Conservation (phyloP, 2,797 vertebrate species). For the Phyllotis vaccarum region DNA sequence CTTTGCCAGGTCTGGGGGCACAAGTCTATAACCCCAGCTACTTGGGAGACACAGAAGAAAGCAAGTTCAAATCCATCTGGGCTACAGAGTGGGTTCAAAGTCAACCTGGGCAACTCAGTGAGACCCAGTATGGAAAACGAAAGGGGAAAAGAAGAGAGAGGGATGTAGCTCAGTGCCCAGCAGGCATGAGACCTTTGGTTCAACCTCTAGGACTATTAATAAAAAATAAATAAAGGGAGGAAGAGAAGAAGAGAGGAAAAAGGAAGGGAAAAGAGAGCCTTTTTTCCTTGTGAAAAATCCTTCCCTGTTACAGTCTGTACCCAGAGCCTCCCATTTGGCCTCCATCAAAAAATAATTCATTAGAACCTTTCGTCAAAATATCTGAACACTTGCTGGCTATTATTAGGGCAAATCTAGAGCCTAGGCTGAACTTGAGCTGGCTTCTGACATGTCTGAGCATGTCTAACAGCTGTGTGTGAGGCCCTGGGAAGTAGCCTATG, state of each 20-base stretch:
- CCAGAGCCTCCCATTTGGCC: background rate
- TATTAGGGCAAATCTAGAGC: background rate
- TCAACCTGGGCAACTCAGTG: background rate
- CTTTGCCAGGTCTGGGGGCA: background rate
- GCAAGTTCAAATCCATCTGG: background rate
- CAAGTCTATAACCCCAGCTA: background rate
- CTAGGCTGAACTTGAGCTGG: background rate
- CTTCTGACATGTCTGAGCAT: background rate
- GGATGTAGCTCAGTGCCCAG: background rate
- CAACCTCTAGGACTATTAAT: background rate
- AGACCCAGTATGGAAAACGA: background rate
- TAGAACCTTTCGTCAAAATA: background rate
- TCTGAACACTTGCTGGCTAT: slow-evolving; percentile 19
- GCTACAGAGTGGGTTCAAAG: background rate
- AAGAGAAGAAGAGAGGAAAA: accelerated
- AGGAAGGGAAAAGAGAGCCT: background rate
- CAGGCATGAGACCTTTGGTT: background rate
- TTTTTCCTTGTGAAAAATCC: background rate
- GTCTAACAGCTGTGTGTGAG: background rate
- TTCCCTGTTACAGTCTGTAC: background rate
- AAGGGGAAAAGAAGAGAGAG: too few species aligned
- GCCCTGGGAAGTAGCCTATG: background rate
- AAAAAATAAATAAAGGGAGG: background rate
- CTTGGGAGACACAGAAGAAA: background rate
- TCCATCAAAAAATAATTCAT: background rate